These are phyloP conservation scores for Megalops cyprinoides DNA, from an alignment of 2,797 vertebrate species.

Conservation along the genomic window DNA sequence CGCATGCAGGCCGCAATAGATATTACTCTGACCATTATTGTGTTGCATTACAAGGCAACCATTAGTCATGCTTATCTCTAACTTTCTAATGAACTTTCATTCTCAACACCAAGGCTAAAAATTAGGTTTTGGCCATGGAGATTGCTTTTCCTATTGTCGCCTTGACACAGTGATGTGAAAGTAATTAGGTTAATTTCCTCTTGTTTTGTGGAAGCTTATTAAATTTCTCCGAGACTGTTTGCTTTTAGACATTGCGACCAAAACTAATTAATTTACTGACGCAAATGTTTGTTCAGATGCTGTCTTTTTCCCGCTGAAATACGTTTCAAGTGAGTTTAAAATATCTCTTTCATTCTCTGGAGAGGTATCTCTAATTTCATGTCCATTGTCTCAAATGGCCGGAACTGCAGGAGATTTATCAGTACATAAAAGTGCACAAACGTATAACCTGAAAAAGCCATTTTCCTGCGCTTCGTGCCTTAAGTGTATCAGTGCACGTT, in stretches of 20 bases:
- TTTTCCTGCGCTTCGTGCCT: too few species aligned
- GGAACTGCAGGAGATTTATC: background rate
- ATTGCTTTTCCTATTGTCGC: conserved; percentile 17
- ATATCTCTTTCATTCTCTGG: background rate
- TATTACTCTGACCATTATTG: conserved; percentile 17
- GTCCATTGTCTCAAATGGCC: background rate
- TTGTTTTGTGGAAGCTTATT: conserved; percentile 6
- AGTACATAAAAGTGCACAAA: too few species aligned
- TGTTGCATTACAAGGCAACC: background rate
- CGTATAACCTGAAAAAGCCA: too few species aligned
- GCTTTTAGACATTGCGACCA: background rate
- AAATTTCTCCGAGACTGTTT: conserved; percentile 7
- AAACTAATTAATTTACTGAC: conserved; percentile 9
- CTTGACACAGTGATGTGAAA: conserved; percentile 17
- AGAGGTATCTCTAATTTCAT: background rate
- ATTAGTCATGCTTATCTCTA: conserved; percentile 26
- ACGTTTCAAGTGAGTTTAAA: conserved; percentile 14
- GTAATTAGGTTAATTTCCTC: conserved; percentile 19
- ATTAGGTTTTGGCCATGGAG: background rate
- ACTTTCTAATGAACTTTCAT: conserved; percentile 16
- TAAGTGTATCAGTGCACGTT: background rate
- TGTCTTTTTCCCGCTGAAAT: background rate
- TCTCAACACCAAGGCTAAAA: conserved; percentile 26
- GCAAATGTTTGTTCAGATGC: conserved; percentile 10
- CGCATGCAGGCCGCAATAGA: background rate